Base-by-base conservation (phyloP, 2,797 vertebrate species). In the Myotis findleyi region DNA sequence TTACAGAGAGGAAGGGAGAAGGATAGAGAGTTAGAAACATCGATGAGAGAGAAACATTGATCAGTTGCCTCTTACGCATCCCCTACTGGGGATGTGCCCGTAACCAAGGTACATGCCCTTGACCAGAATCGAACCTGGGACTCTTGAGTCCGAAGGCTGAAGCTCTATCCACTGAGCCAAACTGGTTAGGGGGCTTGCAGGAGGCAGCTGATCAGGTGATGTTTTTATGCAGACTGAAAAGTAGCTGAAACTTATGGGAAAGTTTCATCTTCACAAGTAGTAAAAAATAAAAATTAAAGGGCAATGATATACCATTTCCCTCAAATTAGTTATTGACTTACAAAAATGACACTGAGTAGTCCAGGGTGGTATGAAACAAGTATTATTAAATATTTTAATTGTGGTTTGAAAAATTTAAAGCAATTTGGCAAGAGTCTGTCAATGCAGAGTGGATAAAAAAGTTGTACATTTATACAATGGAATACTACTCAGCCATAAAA, bases 331-430 rank as follows among this genome's bases (percentile, higher is more conserved):
- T 12, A 69, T 55, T 41, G 9, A 75, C 94, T 57, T 89, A 75
- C 5, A 96, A 76, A 85, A 92, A 44, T 59, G 62, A 80, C 51
- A 80, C 27, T 66, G 71, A 55, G 11, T 36, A 73, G 49, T 49
- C 36, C 30, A 68, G 55, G 9, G 47, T 57, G 7, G 12, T 51
- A 16, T 84, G 38, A 68, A 77, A 75, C 5, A 38, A 7, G 0
- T 18, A 20, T 57, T 85, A 51, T 57, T 53, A 47, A 36, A 94
- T 87, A 80, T 68, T 94, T 84, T 73, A 59, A 33, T 79, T 88
- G 41, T 66, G 47, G 20, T 59, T 0, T 92, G 44, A 86, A 86
- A 69, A 30, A 30, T 66, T 93, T 91, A 62, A 11, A 86, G 10
- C 38, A 49, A 41, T 20, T 88, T 80, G 38, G 25, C n/a, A n/a